Conservation (phyloP, 2,888 invertebrate species). For the Tetranychus piercei region DNA sequence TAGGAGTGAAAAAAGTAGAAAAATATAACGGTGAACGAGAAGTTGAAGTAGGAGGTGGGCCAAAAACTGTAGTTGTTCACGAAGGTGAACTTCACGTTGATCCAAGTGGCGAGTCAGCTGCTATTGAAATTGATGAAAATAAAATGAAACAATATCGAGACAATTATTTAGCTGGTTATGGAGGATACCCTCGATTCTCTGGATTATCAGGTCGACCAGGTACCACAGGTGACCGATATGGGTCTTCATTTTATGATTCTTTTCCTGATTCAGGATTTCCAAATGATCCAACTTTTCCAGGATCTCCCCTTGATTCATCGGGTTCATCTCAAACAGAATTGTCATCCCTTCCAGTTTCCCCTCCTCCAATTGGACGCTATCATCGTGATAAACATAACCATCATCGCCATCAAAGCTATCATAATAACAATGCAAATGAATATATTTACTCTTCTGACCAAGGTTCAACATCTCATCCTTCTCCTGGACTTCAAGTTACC, state of each 20-base stretch:
- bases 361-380: neutral
- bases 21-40: conserved; percentile 4
- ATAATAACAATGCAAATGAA: neutral
- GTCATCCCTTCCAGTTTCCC: neutral
- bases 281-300: neutral
- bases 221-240: neutral
- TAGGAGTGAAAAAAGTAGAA: conserved; percentile 5
- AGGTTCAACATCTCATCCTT: neutral
- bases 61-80: conserved; percentile 7
- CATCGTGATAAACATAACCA: neutral
- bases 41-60: neutral
- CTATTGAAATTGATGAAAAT: neutral
- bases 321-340: neutral
- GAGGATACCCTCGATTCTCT: neutral
- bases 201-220: neutral
- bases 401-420: neutral
- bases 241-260: neutral
- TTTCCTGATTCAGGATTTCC: neutral
- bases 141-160: conserved; percentile 5
- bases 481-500: neutral
- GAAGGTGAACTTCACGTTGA: conserved; percentile 7
- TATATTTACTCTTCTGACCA: neutral
- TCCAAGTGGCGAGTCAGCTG: neutral
- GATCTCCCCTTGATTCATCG: neutral
- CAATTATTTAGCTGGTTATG: neutral